Evolutionary conservation across 1,140 invertebrate species (phyloP).

Genomic region (Aleiodes sp.): DNA sequence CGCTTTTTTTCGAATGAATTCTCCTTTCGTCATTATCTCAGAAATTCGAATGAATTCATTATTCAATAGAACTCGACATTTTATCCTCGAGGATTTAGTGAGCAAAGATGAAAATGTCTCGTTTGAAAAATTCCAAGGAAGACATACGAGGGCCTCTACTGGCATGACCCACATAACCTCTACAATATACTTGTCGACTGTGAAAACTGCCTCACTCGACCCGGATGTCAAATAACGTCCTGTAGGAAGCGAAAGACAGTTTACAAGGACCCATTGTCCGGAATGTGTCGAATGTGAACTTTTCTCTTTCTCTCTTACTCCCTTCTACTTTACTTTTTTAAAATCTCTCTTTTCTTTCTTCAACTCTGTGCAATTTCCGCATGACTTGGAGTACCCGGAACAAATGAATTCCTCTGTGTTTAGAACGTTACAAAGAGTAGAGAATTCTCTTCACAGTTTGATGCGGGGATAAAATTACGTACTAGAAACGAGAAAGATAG

Average conservation of each 20-base stretch:
- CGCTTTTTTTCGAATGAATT: too few relatives aligned
- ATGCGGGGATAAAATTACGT: conserved; percentile 3
- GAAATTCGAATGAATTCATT: background rate
- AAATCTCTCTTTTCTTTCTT: background rate
- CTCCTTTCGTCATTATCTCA: background rate
- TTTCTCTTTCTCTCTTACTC: background rate
- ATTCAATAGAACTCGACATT: too few relatives aligned
- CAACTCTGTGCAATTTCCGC: conserved; percentile 12
- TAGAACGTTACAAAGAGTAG: conserved; percentile 12
- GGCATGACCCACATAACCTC: conserved; percentile 17
- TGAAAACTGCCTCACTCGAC: background rate
- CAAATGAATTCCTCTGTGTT: conserved; percentile 12
- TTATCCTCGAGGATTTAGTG: background rate
- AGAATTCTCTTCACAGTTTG: background rate
- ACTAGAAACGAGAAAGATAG: background rate
- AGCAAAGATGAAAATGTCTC: background rate
- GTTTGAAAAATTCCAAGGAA: conserved; percentile 19
- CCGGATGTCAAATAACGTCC: conserved; percentile 26
- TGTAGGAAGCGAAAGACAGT: conserved; percentile 18
- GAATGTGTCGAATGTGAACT: conserved; percentile 12
- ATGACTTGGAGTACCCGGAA: conserved; percentile 4
- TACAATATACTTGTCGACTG: background rate
- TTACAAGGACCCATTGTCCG: conserved; percentile 21
- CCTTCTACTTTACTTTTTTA: background rate
- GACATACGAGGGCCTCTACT: background rate